phyloP scores from a whole-genome alignment of 2,113 vertebrate species.

The Vicugna pacos region DNA sequence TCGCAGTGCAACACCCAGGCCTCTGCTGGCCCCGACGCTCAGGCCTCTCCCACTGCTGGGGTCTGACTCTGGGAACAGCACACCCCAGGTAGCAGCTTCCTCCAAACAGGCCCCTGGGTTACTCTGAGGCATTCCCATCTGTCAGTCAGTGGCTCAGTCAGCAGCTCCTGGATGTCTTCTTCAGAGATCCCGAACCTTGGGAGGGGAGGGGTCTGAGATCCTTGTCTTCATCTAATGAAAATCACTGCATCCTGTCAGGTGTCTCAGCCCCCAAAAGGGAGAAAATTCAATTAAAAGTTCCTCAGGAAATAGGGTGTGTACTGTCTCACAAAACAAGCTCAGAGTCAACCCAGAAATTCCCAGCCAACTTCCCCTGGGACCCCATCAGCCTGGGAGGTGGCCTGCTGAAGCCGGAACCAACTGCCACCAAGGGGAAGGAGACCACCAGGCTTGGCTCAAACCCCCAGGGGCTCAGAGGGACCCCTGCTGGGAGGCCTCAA shows the following conservation, averaged over 20 bases:
- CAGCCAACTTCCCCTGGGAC: rapidly evolving
- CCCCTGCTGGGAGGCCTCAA: not conserved
- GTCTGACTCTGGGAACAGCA: rapidly evolving
- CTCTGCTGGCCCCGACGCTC: rapidly evolving
- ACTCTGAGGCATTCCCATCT: rapidly evolving
- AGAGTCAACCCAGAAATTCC: not conserved
- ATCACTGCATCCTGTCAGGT: rapidly evolving
- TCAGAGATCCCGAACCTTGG: not conserved
- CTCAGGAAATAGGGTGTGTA: not conserved
- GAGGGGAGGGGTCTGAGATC: not conserved
- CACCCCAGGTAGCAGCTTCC: rapidly evolving
- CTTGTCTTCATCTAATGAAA: rapidly evolving
- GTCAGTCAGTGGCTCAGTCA: rapidly evolving
- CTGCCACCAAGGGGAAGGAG: rapidly evolving
- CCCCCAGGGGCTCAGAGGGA: rapidly evolving
- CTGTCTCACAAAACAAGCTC: rapidly evolving
- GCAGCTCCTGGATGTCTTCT: not conserved
- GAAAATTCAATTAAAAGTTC: not conserved
- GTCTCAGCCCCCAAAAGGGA: not conserved
- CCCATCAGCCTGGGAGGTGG: not conserved
- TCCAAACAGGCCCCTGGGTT: rapidly evolving
- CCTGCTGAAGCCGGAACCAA: not conserved
- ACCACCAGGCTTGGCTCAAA: not conserved
- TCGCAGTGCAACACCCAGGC: rapidly evolving
- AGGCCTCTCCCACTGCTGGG: too few species aligned